These are phyloP conservation scores for Eospalax fontanierii DNA, from an alignment of 2,797 vertebrate species.

Conservation along the genomic window DNA sequence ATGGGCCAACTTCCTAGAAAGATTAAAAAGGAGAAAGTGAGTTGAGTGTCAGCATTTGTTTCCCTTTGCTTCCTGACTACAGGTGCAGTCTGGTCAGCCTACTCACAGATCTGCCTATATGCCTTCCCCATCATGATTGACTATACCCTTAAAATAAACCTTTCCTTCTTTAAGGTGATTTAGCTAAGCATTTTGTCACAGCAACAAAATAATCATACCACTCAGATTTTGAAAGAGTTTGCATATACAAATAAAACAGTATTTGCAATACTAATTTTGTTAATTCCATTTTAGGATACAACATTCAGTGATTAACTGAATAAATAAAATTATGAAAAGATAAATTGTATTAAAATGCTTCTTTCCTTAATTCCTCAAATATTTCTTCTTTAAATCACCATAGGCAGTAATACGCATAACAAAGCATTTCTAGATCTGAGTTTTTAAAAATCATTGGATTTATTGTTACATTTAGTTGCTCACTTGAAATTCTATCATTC, in stretches of 20 bases:
- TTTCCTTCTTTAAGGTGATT: background rate
- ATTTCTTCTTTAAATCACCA: background rate
- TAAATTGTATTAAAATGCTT: background rate
- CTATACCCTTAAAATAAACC: background rate
- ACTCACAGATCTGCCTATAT: background rate
- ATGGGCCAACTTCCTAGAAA: background rate
- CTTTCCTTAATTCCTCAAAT: background rate
- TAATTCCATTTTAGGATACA: constrained; percentile 28
- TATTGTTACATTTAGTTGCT: background rate
- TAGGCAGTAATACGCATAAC: background rate
- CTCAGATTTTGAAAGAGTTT: background rate
- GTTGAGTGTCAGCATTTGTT: background rate
- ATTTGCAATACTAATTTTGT: background rate
- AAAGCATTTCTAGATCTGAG: background rate
- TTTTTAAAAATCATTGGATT: background rate
- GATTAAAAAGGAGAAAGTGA: background rate
- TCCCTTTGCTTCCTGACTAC: background rate
- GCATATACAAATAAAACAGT: background rate
- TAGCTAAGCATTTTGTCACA: background rate
- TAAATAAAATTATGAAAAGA: background rate
- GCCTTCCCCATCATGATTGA: background rate
- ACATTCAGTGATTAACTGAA: background rate
- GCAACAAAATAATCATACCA: background rate
- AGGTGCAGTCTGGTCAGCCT: background rate
- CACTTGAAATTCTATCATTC: constrained; percentile 16